phyloP scores from a whole-genome alignment of 1,140 invertebrate genomes.

The Hesperophylax magnus region DNA sequence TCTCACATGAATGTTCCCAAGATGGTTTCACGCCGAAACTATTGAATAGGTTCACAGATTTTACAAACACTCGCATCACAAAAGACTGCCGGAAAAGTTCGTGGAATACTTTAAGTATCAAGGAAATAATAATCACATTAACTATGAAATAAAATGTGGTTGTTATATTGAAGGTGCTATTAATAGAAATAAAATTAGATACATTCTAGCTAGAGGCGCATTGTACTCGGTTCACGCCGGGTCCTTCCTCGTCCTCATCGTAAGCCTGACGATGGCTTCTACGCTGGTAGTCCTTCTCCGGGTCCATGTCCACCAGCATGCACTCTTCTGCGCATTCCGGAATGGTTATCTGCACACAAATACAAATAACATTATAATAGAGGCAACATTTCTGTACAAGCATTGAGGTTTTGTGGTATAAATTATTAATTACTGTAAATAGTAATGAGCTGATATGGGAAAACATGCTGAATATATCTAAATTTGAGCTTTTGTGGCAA shows the following conservation, averaged over 20 bases:
- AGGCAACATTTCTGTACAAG: too few relatives aligned
- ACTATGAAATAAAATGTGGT: conserved; percentile 31
- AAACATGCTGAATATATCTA: too few relatives aligned
- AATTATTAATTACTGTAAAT: too few relatives aligned
- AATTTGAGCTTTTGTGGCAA: too few relatives aligned
- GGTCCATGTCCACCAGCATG: conserved; percentile 80
- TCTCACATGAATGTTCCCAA: conserved; percentile 17
- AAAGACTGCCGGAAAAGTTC: conserved; percentile 20
- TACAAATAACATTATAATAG: too few relatives aligned
- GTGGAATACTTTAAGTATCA: conserved; percentile 37
- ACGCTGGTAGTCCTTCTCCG: conserved; percentile 76
- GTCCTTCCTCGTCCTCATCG: conserved; percentile 85
- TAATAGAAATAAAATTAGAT: conserved; percentile 38
- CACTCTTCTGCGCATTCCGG: conserved; percentile 90
- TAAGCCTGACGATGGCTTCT: conserved; percentile 74
- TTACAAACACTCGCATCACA: conserved; percentile 25
- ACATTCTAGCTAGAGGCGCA: conserved; percentile 87
- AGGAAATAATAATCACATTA: conserved; percentile 39
- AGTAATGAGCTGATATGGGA: too few relatives aligned
- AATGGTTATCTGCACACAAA: conserved; percentile 76
- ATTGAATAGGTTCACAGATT: conserved; percentile 21
- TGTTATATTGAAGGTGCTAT: conserved; percentile 34
- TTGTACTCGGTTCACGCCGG: conserved; percentile 82
- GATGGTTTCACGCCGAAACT: conserved; percentile 7
- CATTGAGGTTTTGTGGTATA: too few relatives aligned